Evolutionary conservation across 2,113 vertebrate species (phyloP), one percentile per base, ranked within the genome.

Genomic region (Ctenomys sociabilis): DNA sequence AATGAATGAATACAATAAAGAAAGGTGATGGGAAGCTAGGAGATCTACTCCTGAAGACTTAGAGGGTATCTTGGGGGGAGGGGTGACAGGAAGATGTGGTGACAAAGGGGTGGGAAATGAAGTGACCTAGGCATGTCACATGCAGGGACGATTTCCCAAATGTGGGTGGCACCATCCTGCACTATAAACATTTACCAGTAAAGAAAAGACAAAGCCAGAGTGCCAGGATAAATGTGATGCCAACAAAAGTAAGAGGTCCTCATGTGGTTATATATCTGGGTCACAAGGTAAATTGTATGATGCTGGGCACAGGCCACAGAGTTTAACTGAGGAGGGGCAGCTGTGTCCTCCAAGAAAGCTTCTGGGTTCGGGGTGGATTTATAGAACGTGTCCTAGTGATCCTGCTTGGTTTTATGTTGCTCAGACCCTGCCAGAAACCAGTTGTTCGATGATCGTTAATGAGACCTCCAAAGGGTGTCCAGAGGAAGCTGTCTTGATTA

Each of bases 351-450:
- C 57, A 82, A 77, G 61, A 94, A 86, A 95, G 24, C n/a, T 57
- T n/a, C 78, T 61, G 54, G 89, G 61, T 85, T 93, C 86, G 80
- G 37, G 1, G 28, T 84, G 57, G 54, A 63, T 94, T 96, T 94
- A 83, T 8, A 88, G 82, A 78, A 90, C 72, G 77, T 59, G 24
- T 85, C 35, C 90, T 81, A 78, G 59, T 63, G 37, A 54, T 88
- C 57, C 22, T 37, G 19, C 24, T 83, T 24, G 90, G 64, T 85
- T 96, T 75, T 88, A 68, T 88, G 85, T 66, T 92, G 88, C 78
- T 95, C 82, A 95, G 88, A 95, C 83, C 49, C 92, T 73, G 83
- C 26, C 26, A 83, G 72, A 22, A 88, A 83, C 85, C 85, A 64
- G 88, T 75, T 90, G 21, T 64, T 94, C 84, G 57, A 83, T 37